A percentile compares a stretch with the other conserved stretches of the same genome.
phyloP scores from a whole-genome alignment of 2,888 invertebrate genomes.

The Margaritifera margaritifera region DNA sequence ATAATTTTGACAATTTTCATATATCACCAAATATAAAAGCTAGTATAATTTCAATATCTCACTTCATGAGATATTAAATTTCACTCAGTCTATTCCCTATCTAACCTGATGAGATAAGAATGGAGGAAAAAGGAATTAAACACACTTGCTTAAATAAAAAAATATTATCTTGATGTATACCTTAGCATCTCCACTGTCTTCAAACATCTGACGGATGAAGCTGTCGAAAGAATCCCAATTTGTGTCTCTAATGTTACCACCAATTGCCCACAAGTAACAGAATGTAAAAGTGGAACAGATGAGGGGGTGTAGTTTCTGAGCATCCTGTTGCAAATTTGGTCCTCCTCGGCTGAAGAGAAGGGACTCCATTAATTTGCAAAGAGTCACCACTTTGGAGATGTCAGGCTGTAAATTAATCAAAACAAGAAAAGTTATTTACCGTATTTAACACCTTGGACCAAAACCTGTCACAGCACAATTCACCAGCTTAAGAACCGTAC shows the following conservation, averaged over 20 bases:
- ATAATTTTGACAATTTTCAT: too few species aligned
- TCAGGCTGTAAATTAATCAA: conserved; percentile 79
- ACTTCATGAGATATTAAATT: too few species aligned
- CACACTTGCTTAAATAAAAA: too few species aligned
- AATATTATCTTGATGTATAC: conserved; percentile 36
- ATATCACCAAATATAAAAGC: too few species aligned
- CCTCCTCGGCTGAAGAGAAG: conserved; percentile 79
- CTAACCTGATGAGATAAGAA: too few species aligned
- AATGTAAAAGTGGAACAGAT: conserved; percentile 86
- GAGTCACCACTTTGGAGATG: conserved; percentile 85
- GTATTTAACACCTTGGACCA: not conserved
- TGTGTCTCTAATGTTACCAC: conserved; percentile 85
- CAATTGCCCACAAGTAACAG: conserved; percentile 87
- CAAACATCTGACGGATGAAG: conserved; percentile 81
- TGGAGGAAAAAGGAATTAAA: too few species aligned
- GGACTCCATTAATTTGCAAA: conserved; percentile 84
- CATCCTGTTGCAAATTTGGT: conserved; percentile 78
- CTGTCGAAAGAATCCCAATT: conserved; percentile 83
- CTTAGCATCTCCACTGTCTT: conserved; percentile 81
- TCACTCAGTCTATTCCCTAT: too few species aligned
- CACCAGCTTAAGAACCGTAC: not conserved
- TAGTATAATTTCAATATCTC: too few species aligned
- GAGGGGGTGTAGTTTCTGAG: conserved; percentile 77
- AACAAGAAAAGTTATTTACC: not conserved
- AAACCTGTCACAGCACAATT: not conserved